Evolutionary conservation across 2,888 invertebrate species (phyloP).

Genomic region (Lasioglossum zephyrum): DNA sequence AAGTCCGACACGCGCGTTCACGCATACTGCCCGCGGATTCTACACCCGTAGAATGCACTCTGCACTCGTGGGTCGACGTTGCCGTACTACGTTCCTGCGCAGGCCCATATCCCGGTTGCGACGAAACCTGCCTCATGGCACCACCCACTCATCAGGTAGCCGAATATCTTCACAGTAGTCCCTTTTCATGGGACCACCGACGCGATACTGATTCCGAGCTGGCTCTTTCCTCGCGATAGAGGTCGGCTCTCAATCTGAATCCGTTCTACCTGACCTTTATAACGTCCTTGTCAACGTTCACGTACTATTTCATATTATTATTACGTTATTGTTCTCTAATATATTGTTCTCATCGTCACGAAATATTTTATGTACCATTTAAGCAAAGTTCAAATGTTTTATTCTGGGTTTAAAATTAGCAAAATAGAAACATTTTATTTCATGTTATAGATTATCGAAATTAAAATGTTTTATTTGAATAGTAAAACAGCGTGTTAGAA

Average conservation of each 20-base stretch:
- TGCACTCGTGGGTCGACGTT: slow-evolving; percentile 9
- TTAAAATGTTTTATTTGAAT: too few relatives aligned
- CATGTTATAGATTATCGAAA: too few relatives aligned
- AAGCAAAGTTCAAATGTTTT: too few relatives aligned
- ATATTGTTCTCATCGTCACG: too few relatives aligned
- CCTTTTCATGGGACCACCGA: slow-evolving; percentile 27
- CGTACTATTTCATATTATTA: too few relatives aligned
- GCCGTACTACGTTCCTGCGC: slow-evolving; percentile 21
- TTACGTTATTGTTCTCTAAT: too few relatives aligned
- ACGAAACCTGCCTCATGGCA: slow-evolving; percentile 52
- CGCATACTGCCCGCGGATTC: slow-evolving; percentile 47
- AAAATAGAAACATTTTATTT: too few relatives aligned
- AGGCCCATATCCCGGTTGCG: slow-evolving; percentile 29
- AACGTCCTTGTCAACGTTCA: too few relatives aligned
- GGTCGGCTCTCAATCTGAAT: not conserved
- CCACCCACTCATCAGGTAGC: slow-evolving; percentile 59
- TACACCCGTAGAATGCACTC: slow-evolving; percentile 27
- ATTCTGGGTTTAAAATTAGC: too few relatives aligned
- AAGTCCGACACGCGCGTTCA: slow-evolving; percentile 71
- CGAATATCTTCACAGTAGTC: slow-evolving; percentile 28
- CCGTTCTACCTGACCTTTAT: not conserved
- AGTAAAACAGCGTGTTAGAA: too few relatives aligned
- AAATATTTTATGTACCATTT: too few relatives aligned
- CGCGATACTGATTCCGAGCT: not conserved
- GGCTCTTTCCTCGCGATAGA: not conserved